Conservation (phyloP, 2,113 vertebrate species). For the Heloderma charlesbogerti region DNA sequence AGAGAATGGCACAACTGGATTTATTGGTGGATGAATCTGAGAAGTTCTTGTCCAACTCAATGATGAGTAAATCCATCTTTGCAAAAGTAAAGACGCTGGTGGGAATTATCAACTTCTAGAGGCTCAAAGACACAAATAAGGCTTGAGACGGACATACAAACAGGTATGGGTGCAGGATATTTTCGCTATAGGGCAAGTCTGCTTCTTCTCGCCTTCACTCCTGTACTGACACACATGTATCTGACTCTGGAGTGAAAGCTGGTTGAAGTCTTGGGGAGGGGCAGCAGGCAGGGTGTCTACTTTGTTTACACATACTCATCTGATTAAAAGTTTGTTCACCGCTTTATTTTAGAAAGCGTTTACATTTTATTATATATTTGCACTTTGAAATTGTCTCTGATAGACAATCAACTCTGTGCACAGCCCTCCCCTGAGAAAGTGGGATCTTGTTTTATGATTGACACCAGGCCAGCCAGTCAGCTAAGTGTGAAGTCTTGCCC, state of each 20-base stretch:
- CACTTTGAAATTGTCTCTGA: neutral
- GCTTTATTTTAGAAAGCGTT: neutral
- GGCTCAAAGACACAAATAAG: too few species aligned
- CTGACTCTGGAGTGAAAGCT: too few species aligned
- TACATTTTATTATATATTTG: neutral
- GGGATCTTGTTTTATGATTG: neutral
- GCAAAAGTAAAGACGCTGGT: neutral
- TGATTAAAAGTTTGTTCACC: neutral
- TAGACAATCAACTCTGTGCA: neutral
- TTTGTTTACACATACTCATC: neutral
- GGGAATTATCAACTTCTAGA: neutral
- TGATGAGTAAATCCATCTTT: neutral
- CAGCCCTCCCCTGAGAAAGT: neutral
- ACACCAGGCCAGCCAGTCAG: too few species aligned
- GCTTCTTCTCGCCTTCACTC: too few species aligned
- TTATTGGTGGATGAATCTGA: neutral
- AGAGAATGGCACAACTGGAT: neutral
- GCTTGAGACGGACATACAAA: neutral
- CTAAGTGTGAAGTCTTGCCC: too few species aligned
- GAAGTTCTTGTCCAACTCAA: neutral
- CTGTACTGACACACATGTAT: too few species aligned
- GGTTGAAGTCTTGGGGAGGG: too few species aligned
- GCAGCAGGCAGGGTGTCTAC: too few species aligned
- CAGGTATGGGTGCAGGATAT: too few species aligned
- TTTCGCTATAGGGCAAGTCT: too few species aligned